Base-by-base conservation (phyloP, 2,888 invertebrate genomes). In the Scaptomyza tumidula region DNA sequence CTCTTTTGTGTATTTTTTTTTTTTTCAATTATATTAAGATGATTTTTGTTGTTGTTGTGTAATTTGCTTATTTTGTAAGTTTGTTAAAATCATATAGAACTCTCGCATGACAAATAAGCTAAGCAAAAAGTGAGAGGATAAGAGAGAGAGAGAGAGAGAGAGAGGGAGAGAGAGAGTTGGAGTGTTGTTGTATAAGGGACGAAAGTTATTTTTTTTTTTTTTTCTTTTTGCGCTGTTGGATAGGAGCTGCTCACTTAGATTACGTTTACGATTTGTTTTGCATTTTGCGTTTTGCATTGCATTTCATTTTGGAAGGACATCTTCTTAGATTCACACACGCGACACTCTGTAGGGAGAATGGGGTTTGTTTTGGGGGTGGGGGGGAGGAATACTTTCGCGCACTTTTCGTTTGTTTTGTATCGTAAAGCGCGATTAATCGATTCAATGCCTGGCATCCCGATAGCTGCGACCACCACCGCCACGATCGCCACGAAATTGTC, bases 401-500 rank as follows among this genome's bases (percentile, higher is more conserved):
- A 75, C 76, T 75, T 72, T 33, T 41, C 41, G 10, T 41, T 41
- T 14, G 39, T 16, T 35, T 35, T 3, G 6, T 33, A 11, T 33
- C 9, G 13, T 39, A 14, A 39, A 14, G 7, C 39, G 7, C 14
- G 14, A 14, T 35, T 6, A 14, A 1, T 13, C 14, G 39, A 9
- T 63, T 78, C 61, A 86, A 71, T 84, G 82, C 61, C 84, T 70
- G 69, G 46, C 71, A 70, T 83, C 86, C 69, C 82, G 86, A 80
- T 86, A 82, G 76, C 64, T 82, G 44, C 85, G 76, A 44, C 83
- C 80, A n/a, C 80, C 80, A 43, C 79, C 80, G 45, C 74, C 70
- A 41, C 90, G 88, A 48, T 91, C 90, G 29, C 86, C 89, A 79
- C 93, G 93, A 80, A 93, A 92, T 79, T 93, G 93, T 80, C 93